These are phyloP conservation scores for Lingula anatina DNA, from an alignment of 2,888 invertebrate genomes.

Conservation along the genomic window DNA sequence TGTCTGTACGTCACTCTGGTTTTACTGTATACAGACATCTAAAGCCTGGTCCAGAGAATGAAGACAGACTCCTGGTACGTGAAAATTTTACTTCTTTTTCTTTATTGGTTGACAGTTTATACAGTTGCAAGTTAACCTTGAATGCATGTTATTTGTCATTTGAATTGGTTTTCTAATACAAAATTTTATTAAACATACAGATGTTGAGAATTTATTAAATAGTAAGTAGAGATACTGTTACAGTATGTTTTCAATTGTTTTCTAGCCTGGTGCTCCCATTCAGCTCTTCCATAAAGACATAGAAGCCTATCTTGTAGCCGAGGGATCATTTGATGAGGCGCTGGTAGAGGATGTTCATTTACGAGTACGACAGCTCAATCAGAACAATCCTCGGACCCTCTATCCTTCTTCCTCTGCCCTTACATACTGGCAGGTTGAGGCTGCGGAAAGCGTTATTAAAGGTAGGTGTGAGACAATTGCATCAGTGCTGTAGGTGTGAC, in stretches of 20 bases:
- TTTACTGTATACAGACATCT: conserved; percentile 43
- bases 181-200: neutral
- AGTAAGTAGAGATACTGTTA: too few species aligned
- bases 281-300: conserved; percentile 49
- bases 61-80: conserved; percentile 33
- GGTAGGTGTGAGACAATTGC: conserved; percentile 19
- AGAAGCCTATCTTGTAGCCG: conserved; percentile 47
- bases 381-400: conserved; percentile 42
- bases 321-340: conserved; percentile 44
- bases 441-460: conserved; percentile 28
- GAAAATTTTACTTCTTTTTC: too few species aligned
- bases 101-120: too few species aligned
- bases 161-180: neutral
- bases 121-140: neutral
- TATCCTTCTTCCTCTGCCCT: conserved; percentile 48
- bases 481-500: too few species aligned
- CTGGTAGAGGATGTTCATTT: conserved; percentile 46
- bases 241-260: too few species aligned
- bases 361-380: conserved; percentile 40
- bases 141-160: neutral
- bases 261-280: conserved; percentile 39
- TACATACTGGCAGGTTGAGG: conserved; percentile 49
- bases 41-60: conserved; percentile 34
- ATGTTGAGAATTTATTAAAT: conserved; percentile 1
- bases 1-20: conserved; percentile 46